A percentile compares a stretch with the other conserved stretches of the same genome.
Conservation (phyloP, 2,888 invertebrate genomes). For the Cheilosia vulpina region DNA sequence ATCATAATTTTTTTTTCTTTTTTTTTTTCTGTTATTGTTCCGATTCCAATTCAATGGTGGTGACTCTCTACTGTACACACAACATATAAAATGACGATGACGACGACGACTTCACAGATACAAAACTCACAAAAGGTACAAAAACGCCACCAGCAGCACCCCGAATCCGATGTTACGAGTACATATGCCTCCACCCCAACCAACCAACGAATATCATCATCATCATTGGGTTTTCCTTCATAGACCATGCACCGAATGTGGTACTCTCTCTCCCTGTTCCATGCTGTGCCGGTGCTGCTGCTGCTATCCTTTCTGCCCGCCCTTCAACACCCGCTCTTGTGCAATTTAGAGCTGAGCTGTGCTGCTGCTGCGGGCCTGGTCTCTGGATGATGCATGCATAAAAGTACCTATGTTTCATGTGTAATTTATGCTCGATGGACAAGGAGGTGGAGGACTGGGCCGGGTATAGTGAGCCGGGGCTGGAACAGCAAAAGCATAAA, state of each 20-base stretch:
- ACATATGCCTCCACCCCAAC: slow-evolving; percentile 67
- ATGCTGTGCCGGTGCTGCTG: slow-evolving; percentile 4
- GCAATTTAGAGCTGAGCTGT: slow-evolving; percentile 39
- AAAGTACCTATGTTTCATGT: slow-evolving; percentile 73
- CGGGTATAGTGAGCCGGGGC: slow-evolving; percentile 41
- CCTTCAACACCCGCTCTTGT: slow-evolving; percentile 24
- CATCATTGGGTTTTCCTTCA: slow-evolving; percentile 70
- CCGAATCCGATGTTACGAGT: slow-evolving; percentile 56
- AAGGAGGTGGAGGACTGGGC: slow-evolving; percentile 12
- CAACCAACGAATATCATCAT: slow-evolving; percentile 64
- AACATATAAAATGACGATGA: slow-evolving; percentile 64
- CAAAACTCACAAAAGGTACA: slow-evolving; percentile 75
- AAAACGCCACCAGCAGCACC: slow-evolving; percentile 68
- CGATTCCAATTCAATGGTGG: slow-evolving; percentile 75
- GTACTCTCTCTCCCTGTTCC: slow-evolving; percentile 60
- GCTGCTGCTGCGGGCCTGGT: slow-evolving; percentile 54
- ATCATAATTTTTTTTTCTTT: slow-evolving; percentile 58
- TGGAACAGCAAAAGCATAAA: slow-evolving; percentile 47
- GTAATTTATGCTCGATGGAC: slow-evolving; percentile 65
- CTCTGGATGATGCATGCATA: slow-evolving; percentile 76
- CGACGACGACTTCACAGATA: slow-evolving; percentile 71
- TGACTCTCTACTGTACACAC: slow-evolving; percentile 69
- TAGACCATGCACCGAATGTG: slow-evolving; percentile 72
- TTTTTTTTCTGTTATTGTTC: slow-evolving; percentile 74
- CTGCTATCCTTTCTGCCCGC: slow-evolving; percentile 51